These are phyloP conservation scores for Acromyrmex heyeri DNA, from an alignment of 1,140 invertebrate genomes.

Conservation along the genomic window DNA sequence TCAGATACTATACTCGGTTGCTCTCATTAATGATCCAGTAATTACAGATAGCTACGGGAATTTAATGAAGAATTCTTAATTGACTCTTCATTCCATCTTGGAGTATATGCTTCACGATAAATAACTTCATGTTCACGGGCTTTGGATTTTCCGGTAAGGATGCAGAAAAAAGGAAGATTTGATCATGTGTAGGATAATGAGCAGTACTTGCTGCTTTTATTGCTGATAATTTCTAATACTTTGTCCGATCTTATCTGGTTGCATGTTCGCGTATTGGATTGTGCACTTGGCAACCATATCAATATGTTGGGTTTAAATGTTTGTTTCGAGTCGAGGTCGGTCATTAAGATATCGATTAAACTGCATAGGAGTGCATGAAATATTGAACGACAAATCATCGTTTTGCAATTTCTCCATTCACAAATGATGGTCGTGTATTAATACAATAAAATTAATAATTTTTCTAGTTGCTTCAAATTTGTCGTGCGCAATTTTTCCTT, in stretches of 20 bases:
- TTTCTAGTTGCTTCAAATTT: not conserved
- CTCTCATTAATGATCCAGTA: conserved; percentile 68
- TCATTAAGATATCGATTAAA: conserved; percentile 41
- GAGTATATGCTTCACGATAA: conserved; percentile 44
- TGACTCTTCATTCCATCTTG: conserved; percentile 68
- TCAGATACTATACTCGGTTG: conserved; percentile 60
- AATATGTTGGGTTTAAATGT: conserved; percentile 18
- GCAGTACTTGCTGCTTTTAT: conserved; percentile 35
- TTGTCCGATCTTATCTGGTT: conserved; percentile 54
- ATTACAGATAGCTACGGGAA: conserved; percentile 65
- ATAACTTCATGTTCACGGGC: conserved; percentile 56
- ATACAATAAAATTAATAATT: conserved; percentile 21
- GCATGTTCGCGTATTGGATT: conserved; percentile 27
- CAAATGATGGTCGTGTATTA: not conserved
- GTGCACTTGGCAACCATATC: conserved; percentile 18
- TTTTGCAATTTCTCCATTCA: not conserved
- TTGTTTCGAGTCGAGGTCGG: conserved; percentile 32
- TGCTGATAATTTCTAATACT: conserved; percentile 54
- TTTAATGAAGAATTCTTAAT: conserved; percentile 72
- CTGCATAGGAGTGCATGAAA: conserved; percentile 3
- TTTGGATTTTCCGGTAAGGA: conserved; percentile 64
- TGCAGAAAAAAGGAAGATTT: conserved; percentile 54
- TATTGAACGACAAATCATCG: not conserved
- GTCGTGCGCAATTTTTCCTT: not conserved
- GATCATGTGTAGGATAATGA: conserved; percentile 39